Evolutionary conservation across 2,888 invertebrate species (phyloP), one percentile per base, ranked within the genome.

Genomic region (Chalcis sispes): DNA sequence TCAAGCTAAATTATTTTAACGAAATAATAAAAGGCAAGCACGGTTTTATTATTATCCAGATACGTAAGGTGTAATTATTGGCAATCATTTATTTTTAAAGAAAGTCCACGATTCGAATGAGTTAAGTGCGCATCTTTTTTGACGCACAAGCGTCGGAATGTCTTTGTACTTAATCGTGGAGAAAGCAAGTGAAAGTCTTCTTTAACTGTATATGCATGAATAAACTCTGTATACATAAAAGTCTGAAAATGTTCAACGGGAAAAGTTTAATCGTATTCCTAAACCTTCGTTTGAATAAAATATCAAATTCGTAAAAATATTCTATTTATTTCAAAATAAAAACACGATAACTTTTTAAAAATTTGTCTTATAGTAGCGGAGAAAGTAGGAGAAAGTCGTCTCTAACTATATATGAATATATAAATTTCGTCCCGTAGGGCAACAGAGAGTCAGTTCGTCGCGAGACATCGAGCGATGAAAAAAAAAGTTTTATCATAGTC

Each of bases 141-240:
- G 20, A 48, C 27, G 18, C 36, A 25, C 29, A 36, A 70, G 50
- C 29, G 59, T 62, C 59, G 36, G 62, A 36, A 82, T 82, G 80
- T 82, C 4, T 85, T 85, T 72, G 64, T 82, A 80, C 77, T 81
- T 82, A 82, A 85, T 85, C 81, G 72, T 69, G 81, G 85, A 83
- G 86, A 86, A 86, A 86, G 85, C 79, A 74, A 67, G 67, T 46
- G 67, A 67, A 67, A 67, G 67, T 67, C 29, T 13, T 29, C 36
- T 70, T 46, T 71, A 74, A 77, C 81, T 78, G 76, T 70, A 69
- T 29, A 36, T 66, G 20, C 65, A 15, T 46, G 67, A 46, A 52
- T 67, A 69, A 52, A 52, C 69, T 56, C 58, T 23, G 25, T 56
- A 52, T n/a, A n/a, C n/a, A n/a, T n/a, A n/a, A n/a, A n/a, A n/a